Evolutionary conservation across 2,797 vertebrate species (phyloP).

Genomic region (Hypotaenidia philippensis): DNA sequence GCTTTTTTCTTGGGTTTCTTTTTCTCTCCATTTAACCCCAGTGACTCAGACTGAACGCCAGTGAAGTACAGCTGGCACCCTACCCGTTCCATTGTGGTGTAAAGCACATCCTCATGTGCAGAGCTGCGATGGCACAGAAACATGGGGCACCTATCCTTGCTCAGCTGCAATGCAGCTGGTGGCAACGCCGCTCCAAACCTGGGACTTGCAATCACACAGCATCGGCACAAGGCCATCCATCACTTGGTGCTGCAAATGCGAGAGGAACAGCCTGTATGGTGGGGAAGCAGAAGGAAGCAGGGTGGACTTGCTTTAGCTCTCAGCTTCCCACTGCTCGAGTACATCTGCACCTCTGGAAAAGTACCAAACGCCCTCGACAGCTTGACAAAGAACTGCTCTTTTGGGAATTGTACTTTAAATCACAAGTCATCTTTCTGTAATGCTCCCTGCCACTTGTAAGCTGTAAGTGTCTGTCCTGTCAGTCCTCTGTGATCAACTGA

Average conservation of each 20-base stretch:
- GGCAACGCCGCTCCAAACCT: neutral
- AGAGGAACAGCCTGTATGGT: neutral
- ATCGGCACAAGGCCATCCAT: fast-evolving
- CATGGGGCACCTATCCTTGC: fast-evolving
- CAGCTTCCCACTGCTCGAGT: neutral
- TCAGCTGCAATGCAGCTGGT: neutral
- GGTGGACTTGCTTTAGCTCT: neutral
- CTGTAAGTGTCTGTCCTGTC: neutral
- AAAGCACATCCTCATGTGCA: fast-evolving
- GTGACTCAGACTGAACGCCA: neutral
- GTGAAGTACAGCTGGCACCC: neutral
- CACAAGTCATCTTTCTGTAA: neutral
- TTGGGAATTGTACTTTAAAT: neutral
- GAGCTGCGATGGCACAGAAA: fast-evolving
- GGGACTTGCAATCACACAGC: neutral
- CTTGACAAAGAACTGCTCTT: neutral
- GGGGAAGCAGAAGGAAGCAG: neutral
- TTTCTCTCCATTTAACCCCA: neutral
- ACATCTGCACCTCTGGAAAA: constrained; percentile 41
- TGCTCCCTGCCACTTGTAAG: neutral
- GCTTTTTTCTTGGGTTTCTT: neutral
- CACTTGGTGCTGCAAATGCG: neutral
- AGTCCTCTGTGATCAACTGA: neutral
- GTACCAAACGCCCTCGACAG: neutral
- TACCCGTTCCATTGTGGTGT: neutral